Evolutionary conservation across 2,797 vertebrate species (phyloP), one percentile per base, ranked within the genome.

Genomic region (Xenentodon cancila): DNA sequence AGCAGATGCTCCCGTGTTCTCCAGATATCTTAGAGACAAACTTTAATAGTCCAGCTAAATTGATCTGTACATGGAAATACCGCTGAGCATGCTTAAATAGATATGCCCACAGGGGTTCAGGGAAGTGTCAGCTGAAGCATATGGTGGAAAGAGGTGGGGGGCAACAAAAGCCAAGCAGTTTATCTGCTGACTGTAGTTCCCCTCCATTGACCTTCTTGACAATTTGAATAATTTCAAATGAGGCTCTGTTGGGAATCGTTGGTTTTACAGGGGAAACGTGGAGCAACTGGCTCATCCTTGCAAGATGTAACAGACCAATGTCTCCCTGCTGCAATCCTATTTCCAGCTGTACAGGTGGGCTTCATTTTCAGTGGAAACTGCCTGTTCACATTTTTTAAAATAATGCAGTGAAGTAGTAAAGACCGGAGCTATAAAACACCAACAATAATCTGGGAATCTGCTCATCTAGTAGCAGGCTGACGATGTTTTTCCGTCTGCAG

Each of bases 201-300:
- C 61, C 85, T 71, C 51, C 71, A 64, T 64, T 83, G 85, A 86
- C 79, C 77, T 76, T 34, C 5, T 60, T 71, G 72, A 76, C 74
- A 75, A 75, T 84, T 79, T 86, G 55, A 87, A 86, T 88, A 79
- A 85, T 81, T 83, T 78, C 71, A 71, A 71, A 71, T 60, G 62
- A 64, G 46, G 18, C 55, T 71, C 56, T 71, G 40, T 1, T n/a
- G 74, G 69, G 82, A 86, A 70, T 78, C 60, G 20, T 47, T 56
- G 81, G 66, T 25, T 82, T 77, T 66, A 71, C 19, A 22, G 59
- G 71, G 57, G 45, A 81, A 75, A 80, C 73, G 53, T 58, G 58
- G 51, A 73, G 40, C 58, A 56, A 43, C 58, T 30, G 20, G 60
- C 17, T 58, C 53, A 62, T 66, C 40, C 5, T 16, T 30, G 48